Evolutionary conservation across 2,113 vertebrate genomes (phyloP).

Genomic region (Anoplopoma fimbria): DNA sequence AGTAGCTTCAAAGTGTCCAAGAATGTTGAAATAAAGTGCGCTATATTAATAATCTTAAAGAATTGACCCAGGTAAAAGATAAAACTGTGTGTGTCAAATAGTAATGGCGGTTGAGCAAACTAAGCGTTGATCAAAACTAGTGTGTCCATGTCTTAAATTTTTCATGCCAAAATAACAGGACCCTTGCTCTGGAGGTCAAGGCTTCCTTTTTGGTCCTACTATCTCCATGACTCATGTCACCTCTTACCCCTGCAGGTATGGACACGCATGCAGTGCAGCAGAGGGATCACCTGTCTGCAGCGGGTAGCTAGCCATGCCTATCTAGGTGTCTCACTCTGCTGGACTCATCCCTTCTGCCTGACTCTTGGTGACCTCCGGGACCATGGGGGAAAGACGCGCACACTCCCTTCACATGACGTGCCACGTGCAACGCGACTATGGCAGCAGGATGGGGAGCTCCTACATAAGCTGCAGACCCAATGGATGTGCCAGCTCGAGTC

Average conservation of each 20-base stretch:
- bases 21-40: not conserved
- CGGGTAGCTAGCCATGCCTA: slow-evolving; percentile 60
- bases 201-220: slow-evolving; percentile 20
- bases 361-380: slow-evolving; percentile 26
- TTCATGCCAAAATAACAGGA: slow-evolving; percentile 16
- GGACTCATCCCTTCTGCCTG: slow-evolving; percentile 10
- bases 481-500: slow-evolving; percentile 67
- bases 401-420: slow-evolving; percentile 73
- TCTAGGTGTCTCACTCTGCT: slow-evolving; percentile 28
- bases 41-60: not conserved
- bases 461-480: slow-evolving; percentile 70
- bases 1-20: not conserved
- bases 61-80: not conserved
- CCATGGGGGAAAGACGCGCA: slow-evolving; percentile 76
- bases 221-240: slow-evolving; percentile 50
- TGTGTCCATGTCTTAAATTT: slow-evolving; percentile 18
- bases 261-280: slow-evolving; percentile 49
- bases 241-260: slow-evolving; percentile 70
- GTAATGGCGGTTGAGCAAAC: not conserved
- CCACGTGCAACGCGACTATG: slow-evolving; percentile 69
- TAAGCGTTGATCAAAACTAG: not conserved
- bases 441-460: slow-evolving; percentile 63
- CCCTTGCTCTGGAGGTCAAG: not conserved
- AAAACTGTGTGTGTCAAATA: not conserved
- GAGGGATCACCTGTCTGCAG: slow-evolving; percentile 32